Evolutionary conservation across 2,888 invertebrate species (phyloP).

Genomic region (Cantharis nigra): DNA sequence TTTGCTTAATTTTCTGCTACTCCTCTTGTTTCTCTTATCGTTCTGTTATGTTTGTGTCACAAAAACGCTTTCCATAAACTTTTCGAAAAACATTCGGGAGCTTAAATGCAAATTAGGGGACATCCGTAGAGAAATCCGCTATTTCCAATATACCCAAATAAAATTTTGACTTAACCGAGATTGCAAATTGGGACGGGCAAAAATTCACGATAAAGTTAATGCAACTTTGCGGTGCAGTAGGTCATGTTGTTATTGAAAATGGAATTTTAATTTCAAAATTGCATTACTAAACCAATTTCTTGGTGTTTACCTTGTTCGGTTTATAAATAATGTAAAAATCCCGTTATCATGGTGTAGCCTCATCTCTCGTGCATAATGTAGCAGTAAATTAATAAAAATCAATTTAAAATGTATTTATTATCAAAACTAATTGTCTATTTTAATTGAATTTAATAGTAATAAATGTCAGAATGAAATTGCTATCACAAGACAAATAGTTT

Average conservation of each 20-base stretch:
- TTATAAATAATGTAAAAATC: not conserved
- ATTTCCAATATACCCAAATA: not conserved
- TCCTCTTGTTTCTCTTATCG: not conserved
- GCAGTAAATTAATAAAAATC: not conserved
- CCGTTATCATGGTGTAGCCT: not conserved
- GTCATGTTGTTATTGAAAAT: not conserved
- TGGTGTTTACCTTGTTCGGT: not conserved
- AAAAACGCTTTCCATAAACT: not conserved
- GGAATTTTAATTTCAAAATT: not conserved
- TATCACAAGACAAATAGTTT: constrained; percentile 26
- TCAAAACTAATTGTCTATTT: not conserved
- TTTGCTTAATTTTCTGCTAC: not conserved
- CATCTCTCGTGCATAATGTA: not conserved
- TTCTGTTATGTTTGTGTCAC: not conserved
- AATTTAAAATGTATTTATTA: not conserved
- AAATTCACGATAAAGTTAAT: not conserved
- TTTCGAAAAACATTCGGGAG: not conserved
- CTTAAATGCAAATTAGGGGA: not conserved
- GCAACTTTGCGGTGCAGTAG: not conserved
- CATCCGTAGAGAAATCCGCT: not conserved
- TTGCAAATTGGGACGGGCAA: not conserved
- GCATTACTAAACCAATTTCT: not conserved
- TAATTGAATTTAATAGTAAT: constrained; percentile 4
- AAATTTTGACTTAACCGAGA: not conserved
- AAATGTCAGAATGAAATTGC: constrained; percentile 15